Conservation (phyloP, 2,797 vertebrate species). For the Mus minutoides region DNA sequence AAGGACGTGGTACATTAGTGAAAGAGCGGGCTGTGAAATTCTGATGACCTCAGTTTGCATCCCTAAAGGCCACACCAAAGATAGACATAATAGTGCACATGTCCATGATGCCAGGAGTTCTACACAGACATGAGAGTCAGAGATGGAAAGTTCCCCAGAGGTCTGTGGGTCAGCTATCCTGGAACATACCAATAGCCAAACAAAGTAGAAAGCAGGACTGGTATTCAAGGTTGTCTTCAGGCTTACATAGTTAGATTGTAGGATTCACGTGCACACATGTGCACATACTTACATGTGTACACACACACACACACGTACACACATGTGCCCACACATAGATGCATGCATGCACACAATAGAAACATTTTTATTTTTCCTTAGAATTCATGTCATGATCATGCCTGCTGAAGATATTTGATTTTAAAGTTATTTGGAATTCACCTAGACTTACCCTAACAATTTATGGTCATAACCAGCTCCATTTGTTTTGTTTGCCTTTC, state of each 20-base stretch:
- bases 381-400: not conserved
- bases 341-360: not conserved
- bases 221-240: not conserved
- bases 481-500: not conserved
- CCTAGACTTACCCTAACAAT: not conserved
- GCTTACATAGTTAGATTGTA: not conserved
- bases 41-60: not conserved
- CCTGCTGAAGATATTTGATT: not conserved
- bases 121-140: not conserved
- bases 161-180: not conserved
- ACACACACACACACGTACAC: not conserved
- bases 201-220: not conserved
- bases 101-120: not conserved
- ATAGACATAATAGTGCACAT: not conserved
- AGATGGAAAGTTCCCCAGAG: not conserved
- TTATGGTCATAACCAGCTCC: not conserved
- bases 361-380: not conserved
- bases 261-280: not conserved
- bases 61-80: not conserved
- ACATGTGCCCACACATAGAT: not conserved
- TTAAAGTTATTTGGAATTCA: not conserved
- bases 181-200: not conserved
- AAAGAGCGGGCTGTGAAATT: not conserved
- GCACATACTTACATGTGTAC: no score
- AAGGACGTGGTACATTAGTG: not conserved